phyloP scores from a whole-genome alignment of 64 coral and sea anemone genomes.

The Stylophora pistillata region DNA sequence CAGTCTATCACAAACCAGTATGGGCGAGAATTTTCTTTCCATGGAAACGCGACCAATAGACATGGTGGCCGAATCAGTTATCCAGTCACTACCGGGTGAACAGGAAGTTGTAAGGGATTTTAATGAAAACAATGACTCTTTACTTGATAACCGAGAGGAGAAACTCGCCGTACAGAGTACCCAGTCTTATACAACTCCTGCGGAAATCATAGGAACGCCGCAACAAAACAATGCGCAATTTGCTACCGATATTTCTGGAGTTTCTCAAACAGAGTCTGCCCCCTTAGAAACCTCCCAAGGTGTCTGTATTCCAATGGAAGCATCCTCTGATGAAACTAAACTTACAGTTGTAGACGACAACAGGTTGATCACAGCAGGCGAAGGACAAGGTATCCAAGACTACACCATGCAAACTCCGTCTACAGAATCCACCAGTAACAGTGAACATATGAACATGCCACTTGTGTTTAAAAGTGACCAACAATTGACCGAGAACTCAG shows the following conservation, averaged over 20 bases:
- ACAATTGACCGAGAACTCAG: background rate
- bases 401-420: background rate
- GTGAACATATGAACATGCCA: background rate
- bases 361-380: background rate
- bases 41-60: conserved; percentile 20
- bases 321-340: background rate
- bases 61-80: conserved; percentile 24
- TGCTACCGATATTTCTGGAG: background rate
- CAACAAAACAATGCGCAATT: background rate
- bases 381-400: background rate
- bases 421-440: background rate
- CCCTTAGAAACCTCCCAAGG: background rate
- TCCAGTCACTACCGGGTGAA: conserved; percentile 8
- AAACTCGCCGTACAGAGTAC: background rate
- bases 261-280: background rate
- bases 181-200: background rate
- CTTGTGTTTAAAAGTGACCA: conserved; percentile 28
- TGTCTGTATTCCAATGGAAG: background rate
- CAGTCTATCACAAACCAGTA: background rate
- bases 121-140: background rate
- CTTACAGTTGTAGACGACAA: background rate
- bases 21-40: background rate
- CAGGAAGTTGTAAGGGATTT: background rate
- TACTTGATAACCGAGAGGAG: background rate
- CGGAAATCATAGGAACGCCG: background rate